Conservation (phyloP, 2,888 invertebrate species). For the Rhamphomyia laevipes region DNA sequence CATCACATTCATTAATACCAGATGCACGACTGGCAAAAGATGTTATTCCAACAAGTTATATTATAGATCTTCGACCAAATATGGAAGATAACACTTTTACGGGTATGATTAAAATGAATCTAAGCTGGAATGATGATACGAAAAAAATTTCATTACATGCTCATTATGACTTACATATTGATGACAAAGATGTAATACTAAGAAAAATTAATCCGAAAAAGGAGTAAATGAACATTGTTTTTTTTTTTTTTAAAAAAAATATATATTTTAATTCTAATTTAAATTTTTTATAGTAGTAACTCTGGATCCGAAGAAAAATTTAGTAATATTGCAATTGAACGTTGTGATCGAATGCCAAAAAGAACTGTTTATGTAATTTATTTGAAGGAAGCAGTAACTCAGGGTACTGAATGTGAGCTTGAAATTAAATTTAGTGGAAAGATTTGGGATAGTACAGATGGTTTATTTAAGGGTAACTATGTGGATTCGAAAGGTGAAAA, state of each 20-base stretch:
- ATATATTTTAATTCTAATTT: conserved; percentile 11
- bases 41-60: conserved; percentile 53
- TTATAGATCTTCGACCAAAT: conserved; percentile 53
- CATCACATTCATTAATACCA: conserved; percentile 51
- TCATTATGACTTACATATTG: conserved; percentile 50
- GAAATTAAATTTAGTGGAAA: conserved; percentile 54
- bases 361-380: conserved; percentile 50
- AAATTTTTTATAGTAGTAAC: conserved; percentile 15
- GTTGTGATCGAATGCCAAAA: conserved; percentile 44
- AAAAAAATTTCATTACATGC: conserved; percentile 54
- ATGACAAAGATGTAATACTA: conserved; percentile 41
- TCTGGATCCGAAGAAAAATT: conserved; percentile 11
- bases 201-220: conserved; percentile 24
- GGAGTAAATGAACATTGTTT: conserved; percentile 15
- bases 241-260: not conserved
- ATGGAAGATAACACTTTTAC: conserved; percentile 51
- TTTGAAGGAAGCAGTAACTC: conserved; percentile 45
- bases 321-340: conserved; percentile 24
- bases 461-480: conserved; percentile 58
- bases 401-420: conserved; percentile 47
- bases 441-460: conserved; percentile 51
- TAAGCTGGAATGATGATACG: conserved; percentile 50
- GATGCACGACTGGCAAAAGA: conserved; percentile 51
- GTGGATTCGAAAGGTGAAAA: conserved; percentile 34
- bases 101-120: conserved; percentile 56